Evolutionary conservation across 2,888 invertebrate genomes (phyloP).

Genomic region (Cheilosia grossa): DNA sequence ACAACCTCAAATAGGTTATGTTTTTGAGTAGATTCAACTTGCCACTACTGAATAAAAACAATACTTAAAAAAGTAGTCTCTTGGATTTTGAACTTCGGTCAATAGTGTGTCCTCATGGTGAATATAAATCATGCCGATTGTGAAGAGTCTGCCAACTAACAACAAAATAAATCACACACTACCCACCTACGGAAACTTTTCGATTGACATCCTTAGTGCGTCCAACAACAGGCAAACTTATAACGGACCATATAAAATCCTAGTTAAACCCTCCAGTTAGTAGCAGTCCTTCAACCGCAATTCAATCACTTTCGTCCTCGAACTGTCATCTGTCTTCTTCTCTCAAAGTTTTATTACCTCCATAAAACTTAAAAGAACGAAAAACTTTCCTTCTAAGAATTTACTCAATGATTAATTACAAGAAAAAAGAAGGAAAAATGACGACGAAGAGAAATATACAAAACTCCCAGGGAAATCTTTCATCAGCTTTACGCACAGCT

Average conservation of each 20-base stretch:
- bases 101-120: too few species aligned
- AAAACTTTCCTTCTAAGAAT: constrained; percentile 52
- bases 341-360: constrained; percentile 30
- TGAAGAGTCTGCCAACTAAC: too few species aligned
- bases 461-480: constrained; percentile 39
- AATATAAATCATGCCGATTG: too few species aligned
- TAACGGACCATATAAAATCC: neutral
- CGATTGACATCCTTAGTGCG: neutral
- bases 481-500: constrained; percentile 37
- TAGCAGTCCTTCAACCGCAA: constrained; percentile 19
- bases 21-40: too few species aligned
- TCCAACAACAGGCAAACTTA: neutral
- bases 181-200: too few species aligned
- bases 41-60: too few species aligned
- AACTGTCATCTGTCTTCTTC: constrained; percentile 28
- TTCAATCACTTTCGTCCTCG: constrained; percentile 37
- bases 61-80: too few species aligned
- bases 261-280: neutral
- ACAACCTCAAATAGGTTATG: too few species aligned
- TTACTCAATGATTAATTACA: constrained; percentile 68
- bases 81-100: too few species aligned
- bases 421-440: constrained; percentile 15
- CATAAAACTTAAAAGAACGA: constrained; percentile 46
- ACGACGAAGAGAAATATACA: constrained; percentile 13
- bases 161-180: too few species aligned